A percentile compares a stretch with the other conserved stretches of the same genome.
Evolutionary conservation across 2,888 invertebrate species (phyloP).

Genomic region (Drosophila neotestacea): DNA sequence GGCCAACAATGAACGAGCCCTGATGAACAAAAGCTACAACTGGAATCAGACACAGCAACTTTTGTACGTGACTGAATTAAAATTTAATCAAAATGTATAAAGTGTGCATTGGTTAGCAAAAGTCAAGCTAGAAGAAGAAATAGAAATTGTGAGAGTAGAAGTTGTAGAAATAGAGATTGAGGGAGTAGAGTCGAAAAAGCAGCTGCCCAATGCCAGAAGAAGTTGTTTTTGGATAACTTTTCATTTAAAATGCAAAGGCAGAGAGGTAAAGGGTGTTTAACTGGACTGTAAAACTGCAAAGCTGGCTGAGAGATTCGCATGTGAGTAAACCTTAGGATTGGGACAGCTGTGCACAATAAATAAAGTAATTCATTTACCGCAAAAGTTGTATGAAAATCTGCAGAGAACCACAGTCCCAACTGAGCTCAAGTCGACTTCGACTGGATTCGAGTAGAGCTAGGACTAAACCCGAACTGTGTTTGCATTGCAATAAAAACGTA

Average conservation of each 20-base stretch:
- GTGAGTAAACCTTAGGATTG: neutral
- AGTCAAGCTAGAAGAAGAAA: neutral
- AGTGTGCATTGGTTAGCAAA: slow-evolving; percentile 49
- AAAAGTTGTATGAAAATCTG: slow-evolving; percentile 76
- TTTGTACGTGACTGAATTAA: slow-evolving; percentile 81
- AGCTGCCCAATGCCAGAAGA: neutral
- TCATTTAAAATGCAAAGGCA: slow-evolving; percentile 64
- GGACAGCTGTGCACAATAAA: slow-evolving; percentile 75
- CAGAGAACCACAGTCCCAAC: slow-evolving; percentile 52
- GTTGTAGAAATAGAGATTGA: neutral
- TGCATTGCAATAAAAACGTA: slow-evolving; percentile 74
- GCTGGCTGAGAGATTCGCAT: slow-evolving; percentile 19
- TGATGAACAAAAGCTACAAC: slow-evolving; percentile 46
- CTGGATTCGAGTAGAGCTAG: neutral
- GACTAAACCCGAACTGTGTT: slow-evolving; percentile 52
- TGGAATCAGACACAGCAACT: slow-evolving; percentile 40
- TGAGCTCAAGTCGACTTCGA: neutral
- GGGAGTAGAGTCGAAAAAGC: neutral
- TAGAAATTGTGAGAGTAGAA: neutral
- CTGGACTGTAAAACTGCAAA: slow-evolving; percentile 35
- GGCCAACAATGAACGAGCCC: slow-evolving; percentile 28
- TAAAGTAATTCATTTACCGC: slow-evolving; percentile 79
- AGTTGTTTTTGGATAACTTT: slow-evolving; percentile 11
- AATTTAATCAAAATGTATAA: slow-evolving; percentile 82
- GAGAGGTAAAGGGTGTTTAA: slow-evolving; percentile 6